Evolutionary conservation across 2,888 invertebrate genomes (phyloP).

Genomic region (Melangyna quadrimaculata): DNA sequence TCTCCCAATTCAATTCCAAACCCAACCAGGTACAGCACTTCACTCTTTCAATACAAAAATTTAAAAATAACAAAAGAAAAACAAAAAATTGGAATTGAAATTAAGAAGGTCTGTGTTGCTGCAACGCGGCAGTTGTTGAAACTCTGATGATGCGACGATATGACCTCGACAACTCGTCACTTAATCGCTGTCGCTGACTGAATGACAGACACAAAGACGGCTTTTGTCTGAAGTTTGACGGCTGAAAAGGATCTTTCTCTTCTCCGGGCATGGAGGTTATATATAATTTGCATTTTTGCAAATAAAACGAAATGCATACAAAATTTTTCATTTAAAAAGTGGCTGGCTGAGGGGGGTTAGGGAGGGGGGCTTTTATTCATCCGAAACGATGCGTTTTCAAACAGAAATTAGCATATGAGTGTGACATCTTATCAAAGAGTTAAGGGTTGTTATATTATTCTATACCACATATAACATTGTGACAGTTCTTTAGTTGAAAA

Average conservation of each 20-base stretch:
- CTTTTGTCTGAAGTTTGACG: slow-evolving; percentile 66
- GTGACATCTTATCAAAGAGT: not conserved
- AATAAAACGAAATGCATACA: slow-evolving; percentile 1
- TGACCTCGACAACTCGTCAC: slow-evolving; percentile 71
- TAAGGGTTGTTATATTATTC: not conserved
- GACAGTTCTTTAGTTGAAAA: not conserved
- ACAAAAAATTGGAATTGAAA: slow-evolving; percentile 51
- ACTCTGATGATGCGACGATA: slow-evolving; percentile 45
- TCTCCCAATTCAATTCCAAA: slow-evolving; percentile 28
- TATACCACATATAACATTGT: not conserved
- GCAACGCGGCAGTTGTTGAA: slow-evolving; percentile 13
- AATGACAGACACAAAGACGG: slow-evolving; percentile 66
- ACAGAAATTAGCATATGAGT: slow-evolving; percentile 5
- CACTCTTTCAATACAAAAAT: slow-evolving; percentile 32
- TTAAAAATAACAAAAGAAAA: not conserved
- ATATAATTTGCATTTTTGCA: slow-evolving; percentile 8
- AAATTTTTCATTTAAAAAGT: not conserved
- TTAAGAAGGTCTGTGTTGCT: slow-evolving; percentile 63
- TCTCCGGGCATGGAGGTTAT: not conserved
- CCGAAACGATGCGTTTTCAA: not conserved
- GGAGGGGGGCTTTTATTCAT: not conserved
- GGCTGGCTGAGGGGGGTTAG: no score
- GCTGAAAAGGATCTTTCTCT: slow-evolving; percentile 54
- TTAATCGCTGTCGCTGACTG: slow-evolving; percentile 67
- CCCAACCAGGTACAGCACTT: slow-evolving; percentile 16